Evolutionary conservation across 1,140 invertebrate species (phyloP).

Genomic region (Maconellicoccus hirsutus): DNA sequence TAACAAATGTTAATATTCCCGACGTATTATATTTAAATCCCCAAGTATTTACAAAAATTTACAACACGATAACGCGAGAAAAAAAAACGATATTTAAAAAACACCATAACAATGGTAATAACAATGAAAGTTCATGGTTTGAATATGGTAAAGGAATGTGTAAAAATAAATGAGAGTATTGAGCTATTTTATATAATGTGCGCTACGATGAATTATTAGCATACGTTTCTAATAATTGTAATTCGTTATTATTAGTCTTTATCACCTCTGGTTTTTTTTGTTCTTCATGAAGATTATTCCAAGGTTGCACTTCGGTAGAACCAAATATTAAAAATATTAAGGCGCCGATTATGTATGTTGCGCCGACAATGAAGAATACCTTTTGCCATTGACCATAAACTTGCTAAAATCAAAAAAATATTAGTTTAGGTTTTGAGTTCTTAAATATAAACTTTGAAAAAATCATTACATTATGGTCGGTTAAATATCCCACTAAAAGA

Average conservation of each 20-base stretch:
- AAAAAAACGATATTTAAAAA: neutral
- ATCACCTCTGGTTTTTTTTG: neutral
- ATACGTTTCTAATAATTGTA: neutral
- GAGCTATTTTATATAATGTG: neutral
- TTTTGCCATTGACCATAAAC: conserved; percentile 66
- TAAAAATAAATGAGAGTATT: neutral
- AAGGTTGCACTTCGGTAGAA: conserved; percentile 54
- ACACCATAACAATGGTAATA: neutral
- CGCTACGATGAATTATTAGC: neutral
- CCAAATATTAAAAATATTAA: conserved; percentile 55
- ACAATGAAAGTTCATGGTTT: neutral
- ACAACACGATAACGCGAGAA: neutral
- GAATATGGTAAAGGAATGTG: neutral
- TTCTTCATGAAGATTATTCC: conserved; percentile 40
- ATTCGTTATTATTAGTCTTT: conserved; percentile 5
- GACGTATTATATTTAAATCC: neutral
- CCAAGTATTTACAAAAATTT: neutral
- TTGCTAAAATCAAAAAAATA: conserved; percentile 42
- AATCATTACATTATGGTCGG: conserved; percentile 51
- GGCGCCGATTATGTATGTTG: conserved; percentile 55
- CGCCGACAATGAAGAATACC: conserved; percentile 70
- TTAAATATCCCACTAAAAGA: conserved; percentile 69
- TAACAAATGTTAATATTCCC: neutral
- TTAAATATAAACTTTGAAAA: neutral
- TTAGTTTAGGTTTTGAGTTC: neutral